Base-by-base conservation (phyloP, 2,113 vertebrate genomes). In the Eudorcas thomsonii region DNA sequence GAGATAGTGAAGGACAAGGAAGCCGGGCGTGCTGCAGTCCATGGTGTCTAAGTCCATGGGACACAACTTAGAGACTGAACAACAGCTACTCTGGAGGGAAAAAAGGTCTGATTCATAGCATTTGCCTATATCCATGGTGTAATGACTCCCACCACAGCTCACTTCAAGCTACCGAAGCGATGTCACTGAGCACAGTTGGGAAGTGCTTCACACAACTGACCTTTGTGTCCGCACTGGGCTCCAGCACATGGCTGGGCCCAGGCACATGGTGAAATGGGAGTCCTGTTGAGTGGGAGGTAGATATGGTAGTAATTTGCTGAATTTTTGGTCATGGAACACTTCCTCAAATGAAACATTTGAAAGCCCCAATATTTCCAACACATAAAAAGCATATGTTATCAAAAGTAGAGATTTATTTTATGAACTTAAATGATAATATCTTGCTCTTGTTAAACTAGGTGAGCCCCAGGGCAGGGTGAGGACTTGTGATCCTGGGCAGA, bases 161-260 rank as follows among this genome's bases (percentile, higher is more conserved):
- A 9, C 57, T 36, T 23, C 33, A 71, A 80, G 62, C 55, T 62
- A 23, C 50, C 7, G 5, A 17, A 13, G 45, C 30, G 30, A 77
- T 5, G 64, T 77, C 52, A 13, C 54, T 17, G 57, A 48, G 10
- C 13, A 83, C 13, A 83, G 57, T 0, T 57, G 78, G 94, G 82
- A 60, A 80, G 45, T 11, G 25, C 45, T 39, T 57, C 54, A 10
- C 50, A 6, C 28, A 14, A 2, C 33, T 33, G 59, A 36, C 62
- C 36, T 36, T 11, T 1, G 19, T 36, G 36, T 25, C 17, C 2
- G 3, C 7, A 2, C 6, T 0, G 23, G n/a, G 67, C 50, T 2
- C 84, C 26, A 5, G 28, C 19, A 7, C 21, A 0, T 0, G 5
- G 78, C 67, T 26, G 55, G 88, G 52, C 71, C n/a, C 43, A 17